phyloP scores from a whole-genome alignment of 2,113 vertebrate genomes.

The Mustelus asterias region DNA sequence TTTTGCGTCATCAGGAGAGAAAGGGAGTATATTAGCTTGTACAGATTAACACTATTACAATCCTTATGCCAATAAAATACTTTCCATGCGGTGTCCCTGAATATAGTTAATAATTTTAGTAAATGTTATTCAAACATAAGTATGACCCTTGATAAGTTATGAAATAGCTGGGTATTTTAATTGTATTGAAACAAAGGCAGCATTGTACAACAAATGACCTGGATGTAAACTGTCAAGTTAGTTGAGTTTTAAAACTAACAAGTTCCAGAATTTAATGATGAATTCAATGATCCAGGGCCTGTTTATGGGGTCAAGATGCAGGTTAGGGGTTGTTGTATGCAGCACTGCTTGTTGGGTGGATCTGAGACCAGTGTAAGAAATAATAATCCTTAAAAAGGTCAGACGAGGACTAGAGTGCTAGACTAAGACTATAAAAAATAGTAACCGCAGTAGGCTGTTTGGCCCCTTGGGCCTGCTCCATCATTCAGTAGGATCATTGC shows the following conservation, averaged over 20 bases:
- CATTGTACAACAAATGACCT: not conserved
- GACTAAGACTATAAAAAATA: not conserved
- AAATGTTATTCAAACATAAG: not conserved
- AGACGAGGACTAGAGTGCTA: not conserved
- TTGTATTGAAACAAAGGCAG: not conserved
- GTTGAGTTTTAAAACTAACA: not conserved
- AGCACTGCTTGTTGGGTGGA: not conserved
- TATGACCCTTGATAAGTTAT: not conserved
- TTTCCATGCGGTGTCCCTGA: not conserved
- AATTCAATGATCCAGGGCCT: too few species aligned
- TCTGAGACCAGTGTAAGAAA: not conserved
- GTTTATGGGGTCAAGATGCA: not conserved
- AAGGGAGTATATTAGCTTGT: not conserved
- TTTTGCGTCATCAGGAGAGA: not conserved
- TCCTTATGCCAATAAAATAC: not conserved
- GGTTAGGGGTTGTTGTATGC: not conserved
- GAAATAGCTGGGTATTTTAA: not conserved
- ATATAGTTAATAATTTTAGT: not conserved
- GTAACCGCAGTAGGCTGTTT: too few species aligned
- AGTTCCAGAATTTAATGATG: not conserved
- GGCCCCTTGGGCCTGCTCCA: too few species aligned
- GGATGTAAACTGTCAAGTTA: not conserved
- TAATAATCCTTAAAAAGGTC: not conserved
- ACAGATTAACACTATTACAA: not conserved
- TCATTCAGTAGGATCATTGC: too few species aligned